phyloP scores from a whole-genome alignment of 2,888 invertebrate genomes.

The Pemphredon lugubris region DNA sequence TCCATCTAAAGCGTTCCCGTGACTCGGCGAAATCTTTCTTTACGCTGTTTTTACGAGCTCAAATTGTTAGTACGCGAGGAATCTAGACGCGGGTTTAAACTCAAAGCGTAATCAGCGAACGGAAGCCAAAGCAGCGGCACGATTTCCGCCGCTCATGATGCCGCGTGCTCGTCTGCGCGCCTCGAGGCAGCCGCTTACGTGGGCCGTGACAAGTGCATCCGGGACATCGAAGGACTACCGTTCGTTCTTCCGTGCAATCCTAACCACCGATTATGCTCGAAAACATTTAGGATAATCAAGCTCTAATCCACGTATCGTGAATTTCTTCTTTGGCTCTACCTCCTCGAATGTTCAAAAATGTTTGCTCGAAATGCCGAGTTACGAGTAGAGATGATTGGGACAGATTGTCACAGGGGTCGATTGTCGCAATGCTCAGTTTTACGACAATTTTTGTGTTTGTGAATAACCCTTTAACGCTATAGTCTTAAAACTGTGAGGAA shows the following conservation, averaged over 20 bases:
- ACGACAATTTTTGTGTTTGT: too few species aligned
- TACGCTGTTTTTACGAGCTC: constrained; percentile 41
- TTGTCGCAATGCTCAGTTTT: too few species aligned
- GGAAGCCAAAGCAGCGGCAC: constrained; percentile 56
- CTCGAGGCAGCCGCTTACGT: constrained; percentile 51
- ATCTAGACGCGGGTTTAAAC: constrained; percentile 32
- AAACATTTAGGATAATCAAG: neutral
- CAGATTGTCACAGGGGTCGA: too few species aligned
- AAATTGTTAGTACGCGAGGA: constrained; percentile 21
- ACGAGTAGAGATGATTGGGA: too few species aligned
- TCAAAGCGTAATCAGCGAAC: constrained; percentile 47
- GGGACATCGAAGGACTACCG: constrained; percentile 54
- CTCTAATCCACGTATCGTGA: neutral
- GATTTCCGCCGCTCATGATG: constrained; percentile 57
- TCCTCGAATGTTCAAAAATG: too few species aligned
- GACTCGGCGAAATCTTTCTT: constrained; percentile 12
- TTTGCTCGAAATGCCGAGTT: too few species aligned
- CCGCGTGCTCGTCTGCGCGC: constrained; percentile 34
- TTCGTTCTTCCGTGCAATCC: constrained; percentile 41
- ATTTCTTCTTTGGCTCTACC: neutral
- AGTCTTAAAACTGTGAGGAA: too few species aligned
- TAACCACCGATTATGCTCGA: constrained; percentile 34
- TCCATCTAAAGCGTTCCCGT: constrained; percentile 45
- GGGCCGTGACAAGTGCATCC: constrained; percentile 60
- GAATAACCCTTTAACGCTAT: too few species aligned